These are phyloP conservation scores for Neuroscelio doddi DNA, from an alignment of 2,888 invertebrate species.

Conservation along the genomic window DNA sequence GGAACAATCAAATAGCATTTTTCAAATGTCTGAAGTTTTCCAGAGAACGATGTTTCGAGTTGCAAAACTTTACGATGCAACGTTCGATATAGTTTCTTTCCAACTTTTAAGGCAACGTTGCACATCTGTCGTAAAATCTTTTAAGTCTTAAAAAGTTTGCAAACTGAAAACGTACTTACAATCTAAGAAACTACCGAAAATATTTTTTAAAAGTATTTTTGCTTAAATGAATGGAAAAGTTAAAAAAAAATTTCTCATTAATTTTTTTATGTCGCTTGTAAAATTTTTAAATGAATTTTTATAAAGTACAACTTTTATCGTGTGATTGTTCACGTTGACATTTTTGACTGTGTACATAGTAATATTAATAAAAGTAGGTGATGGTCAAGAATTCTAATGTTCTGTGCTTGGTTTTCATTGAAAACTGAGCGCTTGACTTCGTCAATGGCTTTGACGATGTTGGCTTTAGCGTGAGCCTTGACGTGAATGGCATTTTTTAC, in stretches of 20 bases:
- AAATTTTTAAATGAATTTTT: too few species aligned
- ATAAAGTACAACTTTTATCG: too few species aligned
- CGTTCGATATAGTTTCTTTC: constrained; percentile 15
- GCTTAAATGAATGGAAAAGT: too few species aligned
- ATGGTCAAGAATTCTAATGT: constrained; percentile 29
- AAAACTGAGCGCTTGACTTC: constrained; percentile 13
- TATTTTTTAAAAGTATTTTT: constrained; percentile 12
- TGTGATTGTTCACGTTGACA: too few species aligned
- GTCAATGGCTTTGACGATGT: constrained; percentile 27
- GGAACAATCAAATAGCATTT: constrained; percentile 13
- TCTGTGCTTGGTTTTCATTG: constrained; percentile 20
- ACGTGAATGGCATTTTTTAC: constrained; percentile 27
- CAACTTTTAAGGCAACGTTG: constrained; percentile 18
- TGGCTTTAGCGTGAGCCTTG: constrained; percentile 22
- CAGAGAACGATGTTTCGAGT: constrained; percentile 19
- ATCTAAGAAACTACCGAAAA: constrained; percentile 7
- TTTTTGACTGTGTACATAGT: too few species aligned
- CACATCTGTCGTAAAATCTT: constrained; percentile 29
- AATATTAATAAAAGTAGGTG: constrained; percentile 1
- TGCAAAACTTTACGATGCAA: constrained; percentile 13
- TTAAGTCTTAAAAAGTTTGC: constrained; percentile 16
- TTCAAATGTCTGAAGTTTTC: constrained; percentile 15
- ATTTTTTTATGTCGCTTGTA: too few species aligned
- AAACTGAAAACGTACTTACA: constrained; percentile 20
- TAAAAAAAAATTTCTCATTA: too few species aligned